Conservation (phyloP, 2,797 vertebrate species). For the Liasis olivaceus region DNA sequence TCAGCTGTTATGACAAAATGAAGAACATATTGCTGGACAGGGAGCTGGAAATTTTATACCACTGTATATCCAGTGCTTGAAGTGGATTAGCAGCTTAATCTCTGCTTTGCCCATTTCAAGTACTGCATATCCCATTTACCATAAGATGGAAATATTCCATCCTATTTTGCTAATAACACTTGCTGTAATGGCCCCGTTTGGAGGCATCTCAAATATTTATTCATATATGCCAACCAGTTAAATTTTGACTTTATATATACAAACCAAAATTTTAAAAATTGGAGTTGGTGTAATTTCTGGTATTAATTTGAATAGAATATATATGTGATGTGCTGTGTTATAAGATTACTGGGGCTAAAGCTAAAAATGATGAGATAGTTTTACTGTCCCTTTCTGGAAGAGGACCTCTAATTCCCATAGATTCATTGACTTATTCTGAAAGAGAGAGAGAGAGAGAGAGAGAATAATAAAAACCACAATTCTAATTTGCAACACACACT, state of each 20-base stretch:
- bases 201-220: background rate
- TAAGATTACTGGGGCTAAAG: background rate
- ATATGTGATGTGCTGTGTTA: background rate
- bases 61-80: background rate
- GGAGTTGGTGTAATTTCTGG: background rate
- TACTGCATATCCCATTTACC: background rate
- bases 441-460: background rate
- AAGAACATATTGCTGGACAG: background rate
- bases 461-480: background rate
- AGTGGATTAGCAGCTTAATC: background rate
- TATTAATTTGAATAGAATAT: background rate
- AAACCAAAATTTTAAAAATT: background rate
- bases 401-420: background rate
- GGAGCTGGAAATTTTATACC: background rate
- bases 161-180: background rate
- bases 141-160: background rate
- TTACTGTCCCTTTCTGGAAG: background rate
- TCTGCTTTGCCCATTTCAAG: background rate
- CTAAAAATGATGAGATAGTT: background rate
- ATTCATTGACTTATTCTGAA: background rate
- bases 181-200: background rate
- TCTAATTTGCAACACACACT: background rate
- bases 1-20: background rate
- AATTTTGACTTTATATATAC: background rate
- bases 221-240: background rate